Base-by-base conservation (phyloP, 1,140 invertebrate species). In the Pectinophora gossypiella region DNA sequence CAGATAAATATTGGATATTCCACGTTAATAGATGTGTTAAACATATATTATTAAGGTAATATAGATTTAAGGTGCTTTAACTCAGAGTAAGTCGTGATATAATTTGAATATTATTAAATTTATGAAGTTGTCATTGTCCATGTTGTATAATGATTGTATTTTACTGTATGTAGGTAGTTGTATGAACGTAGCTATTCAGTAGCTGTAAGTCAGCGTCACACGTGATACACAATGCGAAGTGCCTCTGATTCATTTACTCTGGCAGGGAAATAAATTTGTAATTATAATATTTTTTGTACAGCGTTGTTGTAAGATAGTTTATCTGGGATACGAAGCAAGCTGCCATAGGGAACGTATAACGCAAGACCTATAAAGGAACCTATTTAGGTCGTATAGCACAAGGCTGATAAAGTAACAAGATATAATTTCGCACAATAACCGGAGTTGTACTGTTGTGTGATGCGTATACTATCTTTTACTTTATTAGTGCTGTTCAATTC, bases 11-110 rank as follows among this genome's bases (percentile, higher is more conserved):
- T 40, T 40, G 36, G n/a, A 40, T 40, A 69, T 65, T 60, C 60
- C 57, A 64, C 59, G 63, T 71, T 64, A 6, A 60, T 68, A 64
- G 59, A 57, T 56, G 57, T 61, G 63, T 72, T 75, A 65, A 61
- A 40, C 36, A 6, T 6, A 40, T 67, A 55, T 49, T 54, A 36
- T 51, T 68, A 72, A 71, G 59, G 51, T 68, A 67, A 60, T 62
- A 59, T 72, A 76, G 59, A 64, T 61, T 53, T 85, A 81, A 76
- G 79, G 62, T 72, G 81, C 77, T 85, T 83, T 79, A 81, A 81
- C 75, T 76, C 73, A 72, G 61, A 66, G 47, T 74, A 73, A 71
- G 64, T 68, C 62, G 72, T 81, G 76, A 81, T 82, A 76, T 68
- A 65, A 63, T 66, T 61, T 10, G 15, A 61, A 54, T 76, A 66